Evolutionary conservation across 2,113 vertebrate genomes (phyloP).

Genomic region (Phrynosoma blainvillii): DNA sequence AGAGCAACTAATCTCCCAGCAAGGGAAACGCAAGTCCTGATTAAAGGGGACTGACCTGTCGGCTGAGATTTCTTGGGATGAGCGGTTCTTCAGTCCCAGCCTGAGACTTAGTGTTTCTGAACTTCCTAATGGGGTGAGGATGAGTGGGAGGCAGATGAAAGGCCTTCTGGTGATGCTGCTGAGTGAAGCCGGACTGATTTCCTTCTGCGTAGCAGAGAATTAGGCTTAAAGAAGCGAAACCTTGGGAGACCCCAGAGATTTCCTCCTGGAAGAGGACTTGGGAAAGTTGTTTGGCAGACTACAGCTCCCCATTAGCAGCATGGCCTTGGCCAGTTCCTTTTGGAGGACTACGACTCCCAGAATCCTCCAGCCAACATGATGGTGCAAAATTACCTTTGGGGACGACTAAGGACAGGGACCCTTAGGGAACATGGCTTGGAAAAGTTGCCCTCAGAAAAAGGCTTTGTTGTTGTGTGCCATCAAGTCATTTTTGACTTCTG

Average conservation of each 20-base stretch:
- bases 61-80: neutral
- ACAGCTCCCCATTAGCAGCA: neutral
- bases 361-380: no score
- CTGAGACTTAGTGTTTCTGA: neutral
- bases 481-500: no score
- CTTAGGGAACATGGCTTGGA: no score
- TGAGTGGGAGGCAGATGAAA: neutral
- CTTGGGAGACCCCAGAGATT: neutral
- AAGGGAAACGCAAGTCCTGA: neutral
- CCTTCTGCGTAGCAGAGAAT: neutral
- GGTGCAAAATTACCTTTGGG: no score
- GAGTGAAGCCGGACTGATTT: neutral
- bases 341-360: no score
- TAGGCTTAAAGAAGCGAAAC: no score
- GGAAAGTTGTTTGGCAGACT: neutral
- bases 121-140: neutral
- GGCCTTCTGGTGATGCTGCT: neutral
- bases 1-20: slow-evolving; percentile 1
- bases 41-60: slow-evolving; percentile 10
- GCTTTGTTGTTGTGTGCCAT: no score
- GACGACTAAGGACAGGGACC: no score
- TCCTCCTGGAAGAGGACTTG: neutral
- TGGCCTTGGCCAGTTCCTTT: no score
- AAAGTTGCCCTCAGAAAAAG: no score
- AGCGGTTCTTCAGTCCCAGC: neutral